Percentiles rank a stretch among this genome's conserved stretches.
Evolutionary conservation across 2,888 invertebrate species (phyloP).

Genomic region (Meta bourneti): DNA sequence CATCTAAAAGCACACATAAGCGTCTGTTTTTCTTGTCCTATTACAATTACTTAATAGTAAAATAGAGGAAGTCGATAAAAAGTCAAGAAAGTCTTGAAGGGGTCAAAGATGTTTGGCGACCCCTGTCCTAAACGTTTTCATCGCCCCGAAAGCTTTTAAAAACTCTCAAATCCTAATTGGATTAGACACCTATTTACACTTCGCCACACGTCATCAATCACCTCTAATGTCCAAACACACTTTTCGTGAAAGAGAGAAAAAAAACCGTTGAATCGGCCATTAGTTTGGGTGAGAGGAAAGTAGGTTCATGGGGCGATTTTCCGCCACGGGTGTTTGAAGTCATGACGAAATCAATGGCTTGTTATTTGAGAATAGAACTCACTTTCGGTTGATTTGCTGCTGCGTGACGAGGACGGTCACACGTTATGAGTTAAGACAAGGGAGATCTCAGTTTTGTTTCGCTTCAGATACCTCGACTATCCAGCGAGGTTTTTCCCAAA

Average conservation of each 20-base stretch:
- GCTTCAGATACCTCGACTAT: not conserved
- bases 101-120: too few relatives aligned
- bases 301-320: not conserved
- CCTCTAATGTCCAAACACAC: not conserved
- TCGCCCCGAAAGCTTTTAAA: not conserved
- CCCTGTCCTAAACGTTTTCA: too few relatives aligned
- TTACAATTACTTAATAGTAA: too few relatives aligned
- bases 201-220: constrained; percentile 12
- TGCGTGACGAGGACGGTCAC: not conserved
- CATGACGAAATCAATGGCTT: not conserved
- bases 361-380: not conserved
- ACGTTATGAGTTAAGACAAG: not conserved
- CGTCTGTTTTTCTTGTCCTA: too few relatives aligned
- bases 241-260: not conserved
- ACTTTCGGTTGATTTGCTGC: not conserved
- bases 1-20: too few relatives aligned
- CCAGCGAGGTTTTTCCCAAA: not conserved
- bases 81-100: too few relatives aligned
- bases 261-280: too few relatives aligned
- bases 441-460: not conserved
- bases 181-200: constrained; percentile 7
- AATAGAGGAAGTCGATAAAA: too few relatives aligned
- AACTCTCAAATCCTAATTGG: not conserved
- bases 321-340: not conserved
- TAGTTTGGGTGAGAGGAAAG: not conserved